Evolutionary conservation across 2,113 vertebrate genomes (phyloP).

Genomic region (Pelecanus crispus): DNA sequence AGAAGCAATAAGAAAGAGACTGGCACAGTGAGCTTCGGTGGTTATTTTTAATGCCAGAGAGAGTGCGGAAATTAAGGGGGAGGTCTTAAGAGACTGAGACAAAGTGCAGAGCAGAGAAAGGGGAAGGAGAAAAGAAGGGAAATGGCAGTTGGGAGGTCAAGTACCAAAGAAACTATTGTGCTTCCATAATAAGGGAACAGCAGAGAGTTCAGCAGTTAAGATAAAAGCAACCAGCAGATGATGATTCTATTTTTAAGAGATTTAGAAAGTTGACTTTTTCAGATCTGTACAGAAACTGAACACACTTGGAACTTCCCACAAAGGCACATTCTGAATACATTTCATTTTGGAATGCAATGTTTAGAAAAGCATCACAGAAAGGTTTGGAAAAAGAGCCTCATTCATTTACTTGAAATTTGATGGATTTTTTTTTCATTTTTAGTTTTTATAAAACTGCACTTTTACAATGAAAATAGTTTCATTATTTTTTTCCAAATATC

Average conservation of each 20-base stretch:
- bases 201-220: not conserved
- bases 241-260: not conserved
- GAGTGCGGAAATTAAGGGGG: not conserved
- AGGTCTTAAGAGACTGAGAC: not conserved
- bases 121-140: not conserved
- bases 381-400: rapidly evolving
- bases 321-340: not conserved
- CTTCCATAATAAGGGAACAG: not conserved
- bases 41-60: not conserved
- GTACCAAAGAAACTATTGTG: not conserved
- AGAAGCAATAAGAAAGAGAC: not conserved
- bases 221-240: not conserved
- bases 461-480: not conserved
- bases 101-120: not conserved
- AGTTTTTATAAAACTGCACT: not conserved
- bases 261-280: not conserved
- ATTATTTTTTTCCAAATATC: not conserved
- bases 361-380: not conserved
- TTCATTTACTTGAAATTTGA: not conserved
- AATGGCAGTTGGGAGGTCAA: not conserved
- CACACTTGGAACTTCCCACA: not conserved
- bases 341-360: not conserved
- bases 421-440: not conserved
- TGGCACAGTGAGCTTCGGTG: not conserved
- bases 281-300: not conserved